Evolutionary conservation across 23 tunicate genomes (phyloP).

Genomic region (Halocynthia roretzi): DNA sequence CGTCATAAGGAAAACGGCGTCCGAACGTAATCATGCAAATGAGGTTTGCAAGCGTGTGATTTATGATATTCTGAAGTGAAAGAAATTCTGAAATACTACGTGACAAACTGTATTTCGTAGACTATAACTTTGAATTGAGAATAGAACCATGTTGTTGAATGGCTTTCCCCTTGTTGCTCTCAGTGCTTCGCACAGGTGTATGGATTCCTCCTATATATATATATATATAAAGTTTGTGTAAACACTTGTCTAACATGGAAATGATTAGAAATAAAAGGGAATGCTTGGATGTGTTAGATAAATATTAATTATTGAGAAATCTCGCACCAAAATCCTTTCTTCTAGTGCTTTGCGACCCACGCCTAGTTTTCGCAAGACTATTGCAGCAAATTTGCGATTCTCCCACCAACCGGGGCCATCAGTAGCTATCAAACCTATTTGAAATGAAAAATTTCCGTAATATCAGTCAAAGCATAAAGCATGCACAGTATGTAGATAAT

Average conservation of each 20-base stretch:
- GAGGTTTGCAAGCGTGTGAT: constrained; percentile 45
- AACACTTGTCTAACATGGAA: not conserved
- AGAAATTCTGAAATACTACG: no score
- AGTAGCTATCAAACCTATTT: constrained; percentile 37
- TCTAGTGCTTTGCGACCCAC: constrained; percentile 34
- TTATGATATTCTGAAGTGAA: constrained; percentile 21
- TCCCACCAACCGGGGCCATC: constrained; percentile 59
- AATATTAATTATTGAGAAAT: no score
- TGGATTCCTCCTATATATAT: constrained; percentile 38
- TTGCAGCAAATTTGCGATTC: constrained; percentile 40
- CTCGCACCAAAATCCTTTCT: constrained; percentile 40
- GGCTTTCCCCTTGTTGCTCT: constrained; percentile 8
- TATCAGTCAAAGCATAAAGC: not conserved
- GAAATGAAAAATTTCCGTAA: not conserved
- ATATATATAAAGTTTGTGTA: not conserved
- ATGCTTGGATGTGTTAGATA: no score
- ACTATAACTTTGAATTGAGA: not conserved
- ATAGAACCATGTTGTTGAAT: constrained; percentile 29
- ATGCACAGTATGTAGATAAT: not conserved
- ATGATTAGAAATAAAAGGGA: not conserved
- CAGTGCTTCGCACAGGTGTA: constrained; percentile 23
- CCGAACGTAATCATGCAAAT: constrained; percentile 35
- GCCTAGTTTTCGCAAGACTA: constrained; percentile 31
- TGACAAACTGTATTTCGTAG: not conserved
- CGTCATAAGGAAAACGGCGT: constrained; percentile 30